Evolutionary conservation across 2,113 vertebrate genomes (phyloP).

Genomic region (Psittacula cyanocephala): DNA sequence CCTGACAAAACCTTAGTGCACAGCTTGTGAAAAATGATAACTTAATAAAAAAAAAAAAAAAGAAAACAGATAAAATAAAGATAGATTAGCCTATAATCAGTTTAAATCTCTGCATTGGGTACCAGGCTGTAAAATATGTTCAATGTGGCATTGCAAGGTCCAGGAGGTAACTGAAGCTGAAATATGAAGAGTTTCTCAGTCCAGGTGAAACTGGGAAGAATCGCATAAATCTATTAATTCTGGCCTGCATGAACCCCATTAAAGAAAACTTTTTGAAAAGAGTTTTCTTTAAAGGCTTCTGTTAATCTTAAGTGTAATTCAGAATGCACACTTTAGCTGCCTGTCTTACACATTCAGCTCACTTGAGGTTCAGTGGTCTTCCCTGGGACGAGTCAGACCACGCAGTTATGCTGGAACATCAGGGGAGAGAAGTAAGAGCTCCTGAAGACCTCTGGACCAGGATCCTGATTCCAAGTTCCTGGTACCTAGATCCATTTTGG

Average conservation of each 20-base stretch:
- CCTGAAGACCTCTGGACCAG: not conserved
- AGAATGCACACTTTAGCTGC: not conserved
- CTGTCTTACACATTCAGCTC: not conserved
- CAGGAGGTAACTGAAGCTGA: not conserved
- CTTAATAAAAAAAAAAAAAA: not conserved
- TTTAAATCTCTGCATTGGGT: not conserved
- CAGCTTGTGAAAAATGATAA: not conserved
- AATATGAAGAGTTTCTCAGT: not conserved
- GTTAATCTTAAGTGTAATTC: not conserved
- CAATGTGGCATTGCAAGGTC: not conserved
- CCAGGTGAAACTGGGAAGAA: not conserved
- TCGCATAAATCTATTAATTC: not conserved
- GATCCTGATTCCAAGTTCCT: not conserved
- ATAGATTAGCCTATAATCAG: not conserved
- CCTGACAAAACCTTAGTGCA: not conserved
- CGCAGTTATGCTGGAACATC: fast-evolving
- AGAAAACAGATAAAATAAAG: not conserved
- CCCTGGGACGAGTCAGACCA: not conserved
- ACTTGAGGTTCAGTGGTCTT: not conserved
- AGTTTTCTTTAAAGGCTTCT: not conserved
- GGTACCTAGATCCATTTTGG: not conserved
- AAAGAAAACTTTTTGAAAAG: not conserved
- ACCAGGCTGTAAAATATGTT: not conserved
- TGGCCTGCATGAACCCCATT: not conserved
- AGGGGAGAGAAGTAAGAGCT: not conserved